phyloP scores from a whole-genome alignment of 2,113 vertebrate genomes.

The Psettodes erumei region DNA sequence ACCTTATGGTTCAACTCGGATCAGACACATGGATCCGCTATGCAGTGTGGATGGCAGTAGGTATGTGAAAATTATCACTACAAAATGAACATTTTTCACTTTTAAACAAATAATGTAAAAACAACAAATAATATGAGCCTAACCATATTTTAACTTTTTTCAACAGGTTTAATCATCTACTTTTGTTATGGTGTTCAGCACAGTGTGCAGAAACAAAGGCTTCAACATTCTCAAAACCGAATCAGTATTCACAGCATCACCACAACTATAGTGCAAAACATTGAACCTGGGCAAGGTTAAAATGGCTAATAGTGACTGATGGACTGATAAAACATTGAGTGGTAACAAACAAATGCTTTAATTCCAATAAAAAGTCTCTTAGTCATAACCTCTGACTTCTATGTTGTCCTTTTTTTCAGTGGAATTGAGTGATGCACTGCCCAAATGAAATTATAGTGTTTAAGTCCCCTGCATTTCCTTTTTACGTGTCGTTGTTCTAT shows the following conservation, averaged over 20 bases:
- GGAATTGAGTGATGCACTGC: background rate
- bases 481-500: too few species aligned
- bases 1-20: slow-evolving; percentile 85
- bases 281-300: slow-evolving; percentile 20
- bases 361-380: background rate
- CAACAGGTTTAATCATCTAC: slow-evolving; percentile 87
- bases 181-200: slow-evolving; percentile 86
- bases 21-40: slow-evolving; percentile 85
- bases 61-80: slow-evolving; percentile 69
- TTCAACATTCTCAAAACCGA: slow-evolving; percentile 28
- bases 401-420: background rate
- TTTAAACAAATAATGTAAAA: background rate
- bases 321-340: background rate
- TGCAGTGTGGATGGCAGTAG: slow-evolving; percentile 86
- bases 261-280: slow-evolving; percentile 16
- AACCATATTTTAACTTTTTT: background rate
- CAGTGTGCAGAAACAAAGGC: slow-evolving; percentile 81
- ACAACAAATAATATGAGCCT: background rate
- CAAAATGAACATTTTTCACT: background rate
- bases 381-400: background rate
- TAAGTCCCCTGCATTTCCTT: background rate
- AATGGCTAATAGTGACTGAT: background rate
- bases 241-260: slow-evolving; percentile 45
- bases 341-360: background rate
- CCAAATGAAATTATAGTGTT: background rate